Conservation (phyloP, 2,888 invertebrate genomes). For the Drosophila paucipuncta region DNA sequence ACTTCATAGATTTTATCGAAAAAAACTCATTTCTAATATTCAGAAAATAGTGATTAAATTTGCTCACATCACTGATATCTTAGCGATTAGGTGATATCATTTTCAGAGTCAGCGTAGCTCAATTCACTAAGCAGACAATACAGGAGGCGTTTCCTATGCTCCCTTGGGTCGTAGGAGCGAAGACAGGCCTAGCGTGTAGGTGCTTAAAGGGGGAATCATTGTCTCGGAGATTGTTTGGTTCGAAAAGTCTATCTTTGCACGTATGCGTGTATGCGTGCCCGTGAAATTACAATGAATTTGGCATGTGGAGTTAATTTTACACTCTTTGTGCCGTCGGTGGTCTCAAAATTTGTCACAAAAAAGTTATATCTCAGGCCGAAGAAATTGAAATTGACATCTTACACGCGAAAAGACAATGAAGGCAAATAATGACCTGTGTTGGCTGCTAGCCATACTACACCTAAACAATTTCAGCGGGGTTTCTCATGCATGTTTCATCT, state of each 20-base stretch:
- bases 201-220: background rate
- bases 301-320: background rate
- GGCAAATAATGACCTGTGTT: background rate
- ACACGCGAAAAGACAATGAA: background rate
- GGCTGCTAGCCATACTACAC: background rate
- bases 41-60: background rate
- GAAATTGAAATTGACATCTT: background rate
- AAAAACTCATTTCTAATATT: background rate
- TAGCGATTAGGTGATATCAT: background rate
- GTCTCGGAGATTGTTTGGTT: background rate
- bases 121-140: background rate
- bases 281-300: background rate
- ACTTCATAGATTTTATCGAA: background rate
- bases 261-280: background rate
- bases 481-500: too few species aligned
- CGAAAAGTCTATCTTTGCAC: background rate
- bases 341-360: too few species aligned
- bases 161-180: background rate
- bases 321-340: background rate
- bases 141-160: background rate
- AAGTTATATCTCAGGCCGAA: too few species aligned
- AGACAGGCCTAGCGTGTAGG: background rate
- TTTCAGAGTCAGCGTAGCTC: background rate
- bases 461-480: background rate
- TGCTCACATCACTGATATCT: background rate